Evolutionary conservation across 2,113 vertebrate genomes (phyloP).

Genomic region (Falcunculus frontatus): DNA sequence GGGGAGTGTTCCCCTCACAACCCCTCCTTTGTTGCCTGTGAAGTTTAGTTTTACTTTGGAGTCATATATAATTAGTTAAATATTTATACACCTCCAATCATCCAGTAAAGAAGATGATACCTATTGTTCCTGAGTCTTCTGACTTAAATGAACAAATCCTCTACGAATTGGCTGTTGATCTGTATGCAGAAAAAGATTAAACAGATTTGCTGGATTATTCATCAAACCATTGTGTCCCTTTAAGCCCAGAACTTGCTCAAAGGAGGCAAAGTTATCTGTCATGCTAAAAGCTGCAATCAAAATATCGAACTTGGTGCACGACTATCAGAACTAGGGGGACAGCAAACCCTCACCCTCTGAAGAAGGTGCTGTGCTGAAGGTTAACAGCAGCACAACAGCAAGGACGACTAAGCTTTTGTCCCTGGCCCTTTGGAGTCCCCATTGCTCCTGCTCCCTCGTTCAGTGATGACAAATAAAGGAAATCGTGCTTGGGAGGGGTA

Average conservation of each 20-base stretch:
- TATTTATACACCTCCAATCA: neutral
- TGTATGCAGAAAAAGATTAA: neutral
- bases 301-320: neutral
- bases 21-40: neutral
- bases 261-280: neutral
- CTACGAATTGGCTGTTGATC: neutral
- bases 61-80: neutral
- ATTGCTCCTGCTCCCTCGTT: neutral
- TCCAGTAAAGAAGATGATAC: neutral
- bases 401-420: neutral
- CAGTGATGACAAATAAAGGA: neutral
- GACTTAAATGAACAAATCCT: neutral
- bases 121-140: neutral
- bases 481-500: neutral
- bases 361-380: neutral
- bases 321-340: neutral
- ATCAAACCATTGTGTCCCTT: neutral
- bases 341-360: neutral
- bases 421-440: neutral
- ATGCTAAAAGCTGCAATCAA: neutral
- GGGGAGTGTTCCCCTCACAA: neutral
- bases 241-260: neutral
- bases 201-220: neutral
- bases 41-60: neutral
- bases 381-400: neutral